Evolutionary conservation across 1,140 invertebrate genomes (phyloP).

Genomic region (Octopus sinensis): DNA sequence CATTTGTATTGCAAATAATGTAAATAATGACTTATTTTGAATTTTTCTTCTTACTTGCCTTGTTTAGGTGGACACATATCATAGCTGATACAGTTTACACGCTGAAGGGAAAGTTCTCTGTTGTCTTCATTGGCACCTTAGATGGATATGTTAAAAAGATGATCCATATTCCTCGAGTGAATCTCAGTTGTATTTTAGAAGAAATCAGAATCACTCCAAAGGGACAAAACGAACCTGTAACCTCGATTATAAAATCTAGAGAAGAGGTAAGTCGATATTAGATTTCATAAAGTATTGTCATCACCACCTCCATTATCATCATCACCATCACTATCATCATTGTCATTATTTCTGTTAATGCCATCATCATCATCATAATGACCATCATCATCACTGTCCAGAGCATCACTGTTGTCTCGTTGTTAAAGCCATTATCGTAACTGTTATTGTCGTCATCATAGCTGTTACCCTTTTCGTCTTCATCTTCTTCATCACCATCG

Average conservation of each 20-base stretch:
- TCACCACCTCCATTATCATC: no score
- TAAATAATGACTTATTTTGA: constrained; percentile 6
- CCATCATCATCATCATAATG: no score
- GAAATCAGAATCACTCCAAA: constrained; percentile 71
- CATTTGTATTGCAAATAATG: no score
- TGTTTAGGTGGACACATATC: constrained; percentile 69
- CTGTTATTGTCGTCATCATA: no score
- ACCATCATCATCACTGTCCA: no score
- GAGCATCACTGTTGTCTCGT: no score
- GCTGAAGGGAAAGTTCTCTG: constrained; percentile 64
- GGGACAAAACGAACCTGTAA: constrained; percentile 60
- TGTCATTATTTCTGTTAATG: no score
- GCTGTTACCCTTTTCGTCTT: no score
- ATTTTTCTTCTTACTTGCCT: constrained; percentile 16
- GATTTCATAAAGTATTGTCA: no score
- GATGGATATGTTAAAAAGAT: constrained; percentile 78
- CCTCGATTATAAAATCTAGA: constrained; percentile 75
- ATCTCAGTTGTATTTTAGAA: constrained; percentile 77
- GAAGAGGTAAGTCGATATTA: constrained; percentile 65
- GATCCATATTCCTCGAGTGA: constrained; percentile 65
- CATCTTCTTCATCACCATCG: no score
- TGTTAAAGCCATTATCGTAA: no score
- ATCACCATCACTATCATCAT: no score
- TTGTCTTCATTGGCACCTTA: constrained; percentile 77
- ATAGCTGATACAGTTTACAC: constrained; percentile 73